Percentiles rank a stretch among this genome's conserved stretches.
Evolutionary conservation across 1,140 invertebrate genomes (phyloP).

Genomic region (Leptopilina boulardi): DNA sequence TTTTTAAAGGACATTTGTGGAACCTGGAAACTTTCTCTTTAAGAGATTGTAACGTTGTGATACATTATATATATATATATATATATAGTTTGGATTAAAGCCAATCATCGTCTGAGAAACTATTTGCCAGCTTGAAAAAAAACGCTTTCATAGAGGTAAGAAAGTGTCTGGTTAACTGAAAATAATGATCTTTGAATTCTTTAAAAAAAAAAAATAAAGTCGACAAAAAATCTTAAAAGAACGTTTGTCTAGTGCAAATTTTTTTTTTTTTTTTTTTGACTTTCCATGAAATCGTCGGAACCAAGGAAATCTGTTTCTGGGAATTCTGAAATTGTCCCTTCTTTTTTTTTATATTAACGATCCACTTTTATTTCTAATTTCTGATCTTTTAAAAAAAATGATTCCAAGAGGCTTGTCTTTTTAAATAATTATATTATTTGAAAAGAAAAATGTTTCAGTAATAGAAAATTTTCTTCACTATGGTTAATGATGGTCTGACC

Average conservation of each 20-base stretch:
- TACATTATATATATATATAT: no score
- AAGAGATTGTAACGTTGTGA: constrained; percentile 14
- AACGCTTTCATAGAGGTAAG: constrained; percentile 25
- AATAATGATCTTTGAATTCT: neutral
- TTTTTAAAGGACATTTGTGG: constrained; percentile 17
- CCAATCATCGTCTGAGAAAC: constrained; percentile 23
- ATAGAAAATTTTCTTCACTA: no score
- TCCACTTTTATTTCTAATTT: neutral
- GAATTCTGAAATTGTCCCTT: constrained; percentile 20
- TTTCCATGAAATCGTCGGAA: neutral
- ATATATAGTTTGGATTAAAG: constrained; percentile 33
- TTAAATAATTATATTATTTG: no score
- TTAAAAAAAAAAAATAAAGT: neutral
- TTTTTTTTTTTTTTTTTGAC: neutral
- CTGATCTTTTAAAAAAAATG: neutral
- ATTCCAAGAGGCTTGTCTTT: no score
- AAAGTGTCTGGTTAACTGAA: constrained; percentile 11
- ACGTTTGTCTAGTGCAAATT: neutral
- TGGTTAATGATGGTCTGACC: no score
- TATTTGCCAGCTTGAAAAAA: constrained; percentile 32
- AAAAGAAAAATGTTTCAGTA: no score
- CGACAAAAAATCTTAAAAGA: neutral
- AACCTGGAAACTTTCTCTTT: constrained; percentile 11
- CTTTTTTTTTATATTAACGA: neutral
- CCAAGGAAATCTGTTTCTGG: constrained; percentile 19